Conservation (phyloP, 2,888 invertebrate genomes). For the Drosophila ustulata region DNA sequence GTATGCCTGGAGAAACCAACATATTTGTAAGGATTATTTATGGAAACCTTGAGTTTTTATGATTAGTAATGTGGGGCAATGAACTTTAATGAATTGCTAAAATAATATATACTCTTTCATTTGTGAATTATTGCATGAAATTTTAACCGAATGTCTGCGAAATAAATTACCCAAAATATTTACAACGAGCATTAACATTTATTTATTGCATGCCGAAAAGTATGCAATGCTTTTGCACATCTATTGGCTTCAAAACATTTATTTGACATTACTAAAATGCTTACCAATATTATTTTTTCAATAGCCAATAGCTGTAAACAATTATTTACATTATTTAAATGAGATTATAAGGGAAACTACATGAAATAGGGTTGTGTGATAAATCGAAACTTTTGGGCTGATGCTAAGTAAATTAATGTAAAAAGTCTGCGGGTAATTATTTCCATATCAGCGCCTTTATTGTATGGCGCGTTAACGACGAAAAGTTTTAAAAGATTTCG, state of each 20-base stretch:
- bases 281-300: too few relatives aligned
- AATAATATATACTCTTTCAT: too few relatives aligned
- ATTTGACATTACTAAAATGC: too few relatives aligned
- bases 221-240: too few relatives aligned
- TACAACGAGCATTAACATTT: background rate
- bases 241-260: too few relatives aligned
- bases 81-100: too few relatives aligned
- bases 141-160: too few relatives aligned
- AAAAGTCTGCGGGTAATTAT: constrained; percentile 73
- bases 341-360: background rate
- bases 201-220: background rate
- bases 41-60: too few relatives aligned
- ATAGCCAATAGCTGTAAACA: background rate
- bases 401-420: constrained; percentile 25
- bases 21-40: too few relatives aligned
- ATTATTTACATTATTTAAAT: background rate
- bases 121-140: too few relatives aligned
- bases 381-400: background rate
- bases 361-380: background rate
- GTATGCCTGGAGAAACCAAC: too few relatives aligned
- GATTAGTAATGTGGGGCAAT: too few relatives aligned
- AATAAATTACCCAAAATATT: background rate
- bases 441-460: constrained; percentile 70
- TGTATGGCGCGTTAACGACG: constrained; percentile 28
- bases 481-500: constrained; percentile 66